Base-by-base conservation (phyloP, 2,797 vertebrate species). In the Ctenochaetus hawaiiensis region DNA sequence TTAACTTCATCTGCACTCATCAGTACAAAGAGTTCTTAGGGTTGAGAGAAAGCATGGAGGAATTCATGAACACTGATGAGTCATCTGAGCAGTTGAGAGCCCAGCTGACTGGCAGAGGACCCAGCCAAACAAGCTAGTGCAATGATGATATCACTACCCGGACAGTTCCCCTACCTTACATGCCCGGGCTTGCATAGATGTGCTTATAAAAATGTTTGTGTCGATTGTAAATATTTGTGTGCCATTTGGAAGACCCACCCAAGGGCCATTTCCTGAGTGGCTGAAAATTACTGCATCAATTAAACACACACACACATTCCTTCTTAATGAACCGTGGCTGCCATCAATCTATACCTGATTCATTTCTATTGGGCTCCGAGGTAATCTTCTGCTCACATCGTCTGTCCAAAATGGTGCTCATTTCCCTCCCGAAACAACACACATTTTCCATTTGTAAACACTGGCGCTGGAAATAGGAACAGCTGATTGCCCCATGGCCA, bases 221-320 rank as follows among this genome's bases (percentile, higher is more conserved):
- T 90, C 75, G 80, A 91, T 82, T 84, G 87, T 91, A 94, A 93
- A 94, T 94, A 94, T 94, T 94, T 94, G 91, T 83, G 84, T 91
- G 85, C 86, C 81, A 88, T 88, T 90, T 88, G 74, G 80, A 90
- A 87, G 91, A 93, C 92, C 91, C 92, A 90, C 92, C 94, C 94
- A 93, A 84, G 84, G 91, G 89, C 89, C 86, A 89, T 94, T 94
- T 94, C 94, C 93, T 92, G 91, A 92, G 87, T 78, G 85, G 84
- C 81, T 85, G 77, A 80, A 71, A 90, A 93, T 91, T 89, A 91
- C 89, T 68, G 89, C 89, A 88, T 85, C 83, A 90, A 92, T 92
- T 91, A 90, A 90, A 88, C 77, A 87, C 80, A 84, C 78, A 90
- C 82, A 88, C 82, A 86, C 83, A 90, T 69, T 81, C 87, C 75